Evolutionary conservation across 2,113 vertebrate genomes (phyloP).

Genomic region (Xyliphius kryptos): DNA sequence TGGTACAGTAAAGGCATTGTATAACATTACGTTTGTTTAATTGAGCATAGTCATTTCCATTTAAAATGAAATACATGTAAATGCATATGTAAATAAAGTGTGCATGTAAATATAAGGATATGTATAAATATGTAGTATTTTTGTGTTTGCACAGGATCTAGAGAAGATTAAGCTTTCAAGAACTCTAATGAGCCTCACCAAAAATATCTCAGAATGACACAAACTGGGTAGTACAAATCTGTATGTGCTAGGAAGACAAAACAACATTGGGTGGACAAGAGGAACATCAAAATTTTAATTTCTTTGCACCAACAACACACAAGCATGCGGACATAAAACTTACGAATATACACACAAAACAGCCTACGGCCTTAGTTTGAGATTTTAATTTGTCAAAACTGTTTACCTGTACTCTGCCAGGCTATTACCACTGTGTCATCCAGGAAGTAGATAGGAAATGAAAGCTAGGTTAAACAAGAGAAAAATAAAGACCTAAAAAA

Average conservation of each 20-base stretch:
- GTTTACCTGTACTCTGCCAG: slow-evolving; percentile 41
- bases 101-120: slow-evolving; percentile 11
- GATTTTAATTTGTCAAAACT: slow-evolving; percentile 50
- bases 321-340: slow-evolving; percentile 10
- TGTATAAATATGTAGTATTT: too few relatives aligned
- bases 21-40: too few relatives aligned
- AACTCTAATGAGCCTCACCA: slow-evolving; percentile 14
- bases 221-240: slow-evolving; percentile 1
- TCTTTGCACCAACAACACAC: slow-evolving; percentile 15
- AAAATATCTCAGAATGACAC: slow-evolving; percentile 19
- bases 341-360: slow-evolving; percentile 11
- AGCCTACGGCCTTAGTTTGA: slow-evolving; percentile 9
- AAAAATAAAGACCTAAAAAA: slow-evolving; percentile 12
- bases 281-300: slow-evolving; percentile 16
- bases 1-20: too few relatives aligned
- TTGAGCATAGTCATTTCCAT: too few relatives aligned
- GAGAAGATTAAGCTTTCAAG: slow-evolving; percentile 22
- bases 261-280: slow-evolving; percentile 1
- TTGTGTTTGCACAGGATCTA: slow-evolving; percentile 3
- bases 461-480: slow-evolving; percentile 31
- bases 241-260: slow-evolving; percentile 3
- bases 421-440: slow-evolving; percentile 46
- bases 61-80: too few relatives aligned
- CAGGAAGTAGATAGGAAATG: slow-evolving; percentile 42
- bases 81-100: too few relatives aligned